Percentiles rank a stretch among this genome's conserved stretches.
phyloP scores from a whole-genome alignment of 53 echinoderm and acorn worm species.

The Zoroaster sp. region DNA sequence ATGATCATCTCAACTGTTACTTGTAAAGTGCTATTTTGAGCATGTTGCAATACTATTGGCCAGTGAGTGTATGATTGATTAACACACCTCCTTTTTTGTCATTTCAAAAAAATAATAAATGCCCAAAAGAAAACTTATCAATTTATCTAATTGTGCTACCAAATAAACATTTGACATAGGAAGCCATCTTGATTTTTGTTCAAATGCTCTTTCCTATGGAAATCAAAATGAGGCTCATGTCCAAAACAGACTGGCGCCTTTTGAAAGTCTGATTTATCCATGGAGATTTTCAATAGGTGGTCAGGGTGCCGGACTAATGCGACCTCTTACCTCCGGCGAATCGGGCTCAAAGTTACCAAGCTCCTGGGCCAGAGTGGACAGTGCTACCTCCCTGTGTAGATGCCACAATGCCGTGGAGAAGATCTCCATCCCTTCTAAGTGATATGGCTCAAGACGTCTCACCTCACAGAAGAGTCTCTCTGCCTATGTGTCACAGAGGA shows the following conservation, averaged over 20 bases:
- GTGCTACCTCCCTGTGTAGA: conserved; percentile 88
- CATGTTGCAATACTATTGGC: too few species aligned
- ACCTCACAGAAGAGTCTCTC: conserved; percentile 86
- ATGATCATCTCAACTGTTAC: too few species aligned
- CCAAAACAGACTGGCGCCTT: not conserved
- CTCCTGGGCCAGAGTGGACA: conserved; percentile 90
- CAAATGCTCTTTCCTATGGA: not conserved
- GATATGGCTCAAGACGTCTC: conserved; percentile 81
- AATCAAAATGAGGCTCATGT: too few species aligned
- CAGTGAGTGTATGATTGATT: too few species aligned
- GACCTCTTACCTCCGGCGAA: conserved; percentile 84
- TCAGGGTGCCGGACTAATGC: not conserved
- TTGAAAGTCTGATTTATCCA: not conserved
- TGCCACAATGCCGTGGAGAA: conserved; percentile 97
- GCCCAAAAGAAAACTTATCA: too few species aligned
- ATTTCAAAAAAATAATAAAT: too few species aligned
- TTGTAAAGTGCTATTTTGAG: too few species aligned
- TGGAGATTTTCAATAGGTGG: not conserved
- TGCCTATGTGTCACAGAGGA: too few species aligned
- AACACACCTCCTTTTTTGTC: too few species aligned
- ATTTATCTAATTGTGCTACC: too few species aligned
- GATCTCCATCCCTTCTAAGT: conserved; percentile 88
- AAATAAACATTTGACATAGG: too few species aligned
- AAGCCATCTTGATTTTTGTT: too few species aligned
- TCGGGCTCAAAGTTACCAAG: conserved; percentile 84